Base-by-base conservation (phyloP, 2,797 vertebrate species). In the Danio kyathit region DNA sequence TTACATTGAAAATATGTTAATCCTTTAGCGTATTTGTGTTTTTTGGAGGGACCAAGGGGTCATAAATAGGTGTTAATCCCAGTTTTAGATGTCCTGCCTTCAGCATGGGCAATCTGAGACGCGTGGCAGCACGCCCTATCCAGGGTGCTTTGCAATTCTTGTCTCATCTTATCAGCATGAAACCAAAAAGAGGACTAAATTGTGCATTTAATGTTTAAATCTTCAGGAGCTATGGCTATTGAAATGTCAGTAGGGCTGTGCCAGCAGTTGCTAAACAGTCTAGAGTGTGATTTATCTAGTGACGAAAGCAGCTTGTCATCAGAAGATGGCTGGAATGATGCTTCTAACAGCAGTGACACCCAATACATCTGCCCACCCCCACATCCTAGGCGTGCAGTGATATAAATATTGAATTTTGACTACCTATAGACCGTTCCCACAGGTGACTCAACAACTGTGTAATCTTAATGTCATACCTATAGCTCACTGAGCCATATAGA, bases 361-460 rank as follows among this genome's bases (percentile, higher is more conserved):
- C 38, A 8, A 10, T 43, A 51, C 74, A 16, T 7, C 17, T 40
- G 41, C 70, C 52, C 40, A 29, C 8, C 41, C 40, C 54, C 5
- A 59, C 44, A 38, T 48, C 38, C 29, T 29, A 61, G 48, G 21
- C 0, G 0, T 51, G 57, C 10, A 61, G 7, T 9, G n/a, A 4
- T 7, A 43, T 19, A 46, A 46, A 66, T 8, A 46, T 16, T 76
- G 17, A 59, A 38, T 59, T 69, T 69, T 59, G 75, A 66, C 41
- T 38, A 40, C 51, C 44, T 40, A 40, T 63, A 16, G 51, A 54
- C n/a, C 6, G 16, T 43, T 49, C 49, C 5, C 10, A 40, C 19
- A 46, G 3, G 6, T 61, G 76, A 85, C 19, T 76, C 72, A 67
- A 5, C 72, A 61, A n/a, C 66, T 7, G 38, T 38, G 2, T 13